phyloP scores from a whole-genome alignment of 2,888 invertebrate species.

The Apomyelois bistriatella region DNA sequence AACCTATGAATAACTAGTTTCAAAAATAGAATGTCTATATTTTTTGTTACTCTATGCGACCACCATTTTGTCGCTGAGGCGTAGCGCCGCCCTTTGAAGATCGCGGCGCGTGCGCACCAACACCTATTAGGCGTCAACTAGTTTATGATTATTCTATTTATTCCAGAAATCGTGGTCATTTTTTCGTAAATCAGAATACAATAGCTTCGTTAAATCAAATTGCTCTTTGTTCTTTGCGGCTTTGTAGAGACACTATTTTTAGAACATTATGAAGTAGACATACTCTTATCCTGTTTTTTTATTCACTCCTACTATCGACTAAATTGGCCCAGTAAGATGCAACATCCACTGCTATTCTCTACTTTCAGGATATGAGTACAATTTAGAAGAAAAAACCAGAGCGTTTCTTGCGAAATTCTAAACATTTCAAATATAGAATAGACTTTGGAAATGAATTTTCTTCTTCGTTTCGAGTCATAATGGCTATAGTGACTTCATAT shows the following conservation, averaged over 20 bases:
- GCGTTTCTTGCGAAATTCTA: too few species aligned
- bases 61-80: constrained; percentile 40
- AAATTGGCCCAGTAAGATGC: too few species aligned
- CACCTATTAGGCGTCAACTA: constrained; percentile 41
- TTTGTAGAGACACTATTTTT: not conserved
- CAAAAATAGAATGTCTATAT: constrained; percentile 35
- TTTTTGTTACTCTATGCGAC: constrained; percentile 34
- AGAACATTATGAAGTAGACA: not conserved
- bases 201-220: constrained; percentile 26
- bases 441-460: too few species aligned
- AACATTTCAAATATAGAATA: too few species aligned
- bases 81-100: constrained; percentile 46
- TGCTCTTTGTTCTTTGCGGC: constrained; percentile 2
- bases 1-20: too few species aligned
- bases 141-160: constrained; percentile 43
- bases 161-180: constrained; percentile 41
- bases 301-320: too few species aligned
- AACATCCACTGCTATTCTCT: too few species aligned
- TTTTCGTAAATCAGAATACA: constrained; percentile 45
- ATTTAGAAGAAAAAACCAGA: too few species aligned
- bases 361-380: too few species aligned
- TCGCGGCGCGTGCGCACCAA: constrained; percentile 62
- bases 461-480: too few species aligned
- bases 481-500: too few species aligned
- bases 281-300: too few species aligned